Evolutionary conservation across 2,113 vertebrate genomes (phyloP), one percentile per base, ranked within the genome.

Genomic region (Tautogolabrus adspersus): DNA sequence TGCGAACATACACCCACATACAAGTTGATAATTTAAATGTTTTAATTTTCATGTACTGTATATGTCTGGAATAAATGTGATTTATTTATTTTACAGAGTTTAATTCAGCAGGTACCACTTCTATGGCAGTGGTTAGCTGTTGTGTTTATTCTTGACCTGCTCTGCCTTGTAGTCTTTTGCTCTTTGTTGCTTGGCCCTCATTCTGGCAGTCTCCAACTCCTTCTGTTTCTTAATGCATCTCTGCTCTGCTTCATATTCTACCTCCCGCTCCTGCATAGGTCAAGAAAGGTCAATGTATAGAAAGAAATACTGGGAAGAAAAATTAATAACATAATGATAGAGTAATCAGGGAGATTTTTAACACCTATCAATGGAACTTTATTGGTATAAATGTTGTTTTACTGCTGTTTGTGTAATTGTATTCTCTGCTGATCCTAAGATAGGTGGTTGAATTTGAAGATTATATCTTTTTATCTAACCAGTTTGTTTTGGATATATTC

Each of bases 121-220:
- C 21, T 1, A n/a, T 42, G 11, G 40, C 5, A 1, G 10, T 12
- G n/a, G 8, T 40, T 49, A 22, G 51, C 44, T 42, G 9, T 5
- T 44, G 26, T 22, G 56, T 62, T 62, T 38, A 26, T 6, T 64
- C 21, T 79, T 85, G 81, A 98, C 96, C 96, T 96, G 94, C 77
- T 97, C 94, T 3, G 96, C 96, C 79, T 93, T 94, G 70, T 93
- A 86, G 65, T 98, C 97, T 77, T 72, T 93, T 10, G 92, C 96
- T 71, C 86, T 94, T 82, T 98, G 94, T 52, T 98, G 97, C 66
- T 91, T 74, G 38, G 96, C 95, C 66, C 96, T 92, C 86, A 98
- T 72, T 19, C 89, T 90, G 0, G 94, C 83, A 0, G 92, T 93
- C 81, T 98, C 96, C 83, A 93, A 88, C 90, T 98, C 96, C 76